Evolutionary conservation across 2,888 invertebrate species (phyloP).

Genomic region (Trachelus stipa): DNA sequence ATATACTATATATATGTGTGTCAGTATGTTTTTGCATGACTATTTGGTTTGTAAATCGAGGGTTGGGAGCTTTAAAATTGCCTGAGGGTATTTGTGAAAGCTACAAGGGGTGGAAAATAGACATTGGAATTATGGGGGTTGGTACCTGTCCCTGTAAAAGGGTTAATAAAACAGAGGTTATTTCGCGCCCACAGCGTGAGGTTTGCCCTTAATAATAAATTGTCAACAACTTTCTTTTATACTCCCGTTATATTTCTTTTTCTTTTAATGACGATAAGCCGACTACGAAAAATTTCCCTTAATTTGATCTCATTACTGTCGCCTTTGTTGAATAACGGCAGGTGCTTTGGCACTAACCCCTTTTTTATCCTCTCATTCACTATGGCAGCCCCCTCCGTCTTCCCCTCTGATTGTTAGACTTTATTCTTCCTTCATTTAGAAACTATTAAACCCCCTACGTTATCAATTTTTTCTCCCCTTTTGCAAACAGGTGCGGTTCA

Average conservation of each 20-base stretch:
- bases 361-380: neutral
- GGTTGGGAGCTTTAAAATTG: neutral
- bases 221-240: neutral
- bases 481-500: too few relatives aligned
- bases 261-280: neutral
- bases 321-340: neutral
- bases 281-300: neutral
- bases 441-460: neutral
- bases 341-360: neutral
- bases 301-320: neutral
- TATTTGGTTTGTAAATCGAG: neutral
- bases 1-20: too few relatives aligned
- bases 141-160: neutral
- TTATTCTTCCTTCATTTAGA: neutral
- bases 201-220: neutral
- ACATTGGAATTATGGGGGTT: neutral
- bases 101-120: neutral
- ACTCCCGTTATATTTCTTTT: neutral
- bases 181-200: neutral
- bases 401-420: neutral
- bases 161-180: neutral
- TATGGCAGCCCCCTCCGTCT: neutral
- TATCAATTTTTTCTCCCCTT: neutral
- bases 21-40: neutral
- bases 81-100: neutral